Evolutionary conservation across 2,888 invertebrate species (phyloP).

Genomic region (Amblyjoppa proteus): DNA sequence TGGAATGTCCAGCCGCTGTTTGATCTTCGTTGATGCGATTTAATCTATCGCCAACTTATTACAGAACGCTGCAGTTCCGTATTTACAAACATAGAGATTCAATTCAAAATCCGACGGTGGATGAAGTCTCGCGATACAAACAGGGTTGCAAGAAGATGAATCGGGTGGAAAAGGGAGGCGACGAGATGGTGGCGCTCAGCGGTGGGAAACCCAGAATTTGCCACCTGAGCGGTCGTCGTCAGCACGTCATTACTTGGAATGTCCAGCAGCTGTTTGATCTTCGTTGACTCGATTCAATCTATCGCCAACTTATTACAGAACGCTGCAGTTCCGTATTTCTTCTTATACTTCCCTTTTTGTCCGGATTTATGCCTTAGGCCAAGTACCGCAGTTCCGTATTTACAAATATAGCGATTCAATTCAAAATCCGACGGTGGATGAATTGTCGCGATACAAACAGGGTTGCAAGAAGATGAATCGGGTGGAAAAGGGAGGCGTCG

Average conservation of each 20-base stretch:
- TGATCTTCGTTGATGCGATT: not conserved
- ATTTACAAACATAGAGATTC: not conserved
- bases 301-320: not conserved
- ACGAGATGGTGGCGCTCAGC: too few species aligned
- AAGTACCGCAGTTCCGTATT: too few species aligned
- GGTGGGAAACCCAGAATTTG: too few species aligned
- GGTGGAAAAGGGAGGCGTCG: not conserved
- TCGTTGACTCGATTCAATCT: not conserved
- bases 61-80: not conserved
- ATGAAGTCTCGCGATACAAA: constrained; percentile 16
- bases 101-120: not conserved
- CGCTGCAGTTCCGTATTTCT: not conserved
- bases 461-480: not conserved
- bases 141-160: not conserved
- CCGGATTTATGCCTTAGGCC: too few species aligned
- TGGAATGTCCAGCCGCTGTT: not conserved
- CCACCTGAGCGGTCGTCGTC: too few species aligned
- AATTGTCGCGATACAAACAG: constrained; percentile 9
- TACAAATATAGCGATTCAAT: not conserved
- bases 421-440: not conserved
- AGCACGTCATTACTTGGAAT: too few species aligned
- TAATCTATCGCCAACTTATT: not conserved
- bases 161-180: not conserved
- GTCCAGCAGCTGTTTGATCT: too few species aligned
- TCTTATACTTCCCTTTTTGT: too few species aligned